Percentiles rank a stretch among this genome's conserved stretches.
These are phyloP conservation scores for Liasis olivaceus DNA, from an alignment of 2,797 vertebrate species.

Conservation along the genomic window DNA sequence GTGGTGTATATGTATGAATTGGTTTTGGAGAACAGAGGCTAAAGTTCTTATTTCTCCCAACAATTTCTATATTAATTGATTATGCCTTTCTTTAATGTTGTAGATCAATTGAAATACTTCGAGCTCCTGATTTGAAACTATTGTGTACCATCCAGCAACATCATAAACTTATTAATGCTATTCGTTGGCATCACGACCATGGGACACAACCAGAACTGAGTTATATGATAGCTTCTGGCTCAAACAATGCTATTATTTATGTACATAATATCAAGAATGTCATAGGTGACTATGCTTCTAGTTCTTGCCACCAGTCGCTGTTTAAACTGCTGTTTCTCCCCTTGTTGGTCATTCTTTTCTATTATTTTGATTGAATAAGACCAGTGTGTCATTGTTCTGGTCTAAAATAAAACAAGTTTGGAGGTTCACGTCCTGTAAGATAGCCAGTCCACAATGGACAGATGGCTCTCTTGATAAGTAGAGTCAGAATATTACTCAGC, in stretches of 20 bases:
- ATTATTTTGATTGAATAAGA: not conserved
- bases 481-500: not conserved
- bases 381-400: not conserved
- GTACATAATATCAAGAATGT: slow-evolving; percentile 84
- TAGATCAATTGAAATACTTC: slow-evolving; percentile 91
- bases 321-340: not conserved
- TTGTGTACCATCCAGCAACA: slow-evolving; percentile 94
- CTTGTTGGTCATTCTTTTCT: not conserved
- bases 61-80: not conserved
- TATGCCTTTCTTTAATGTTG: slow-evolving; percentile 35
- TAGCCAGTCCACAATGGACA: not conserved
- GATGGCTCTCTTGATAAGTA: not conserved
- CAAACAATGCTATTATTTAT: slow-evolving; percentile 89
- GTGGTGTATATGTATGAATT: not conserved
- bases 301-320: not conserved
- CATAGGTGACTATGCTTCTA: slow-evolving; percentile 75
- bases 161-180: slow-evolving; percentile 92
- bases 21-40: not conserved
- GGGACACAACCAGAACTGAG: slow-evolving; percentile 76
- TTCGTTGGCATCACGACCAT: slow-evolving; percentile 90
- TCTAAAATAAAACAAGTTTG: not conserved
- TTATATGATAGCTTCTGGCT: slow-evolving; percentile 89
- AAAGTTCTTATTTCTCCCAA: not conserved
- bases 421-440: not conserved
- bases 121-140: slow-evolving; percentile 81